Evolutionary conservation across 2,888 invertebrate genomes (phyloP), one percentile per base, ranked within the genome.

Genomic region (Myopa testacea): DNA sequence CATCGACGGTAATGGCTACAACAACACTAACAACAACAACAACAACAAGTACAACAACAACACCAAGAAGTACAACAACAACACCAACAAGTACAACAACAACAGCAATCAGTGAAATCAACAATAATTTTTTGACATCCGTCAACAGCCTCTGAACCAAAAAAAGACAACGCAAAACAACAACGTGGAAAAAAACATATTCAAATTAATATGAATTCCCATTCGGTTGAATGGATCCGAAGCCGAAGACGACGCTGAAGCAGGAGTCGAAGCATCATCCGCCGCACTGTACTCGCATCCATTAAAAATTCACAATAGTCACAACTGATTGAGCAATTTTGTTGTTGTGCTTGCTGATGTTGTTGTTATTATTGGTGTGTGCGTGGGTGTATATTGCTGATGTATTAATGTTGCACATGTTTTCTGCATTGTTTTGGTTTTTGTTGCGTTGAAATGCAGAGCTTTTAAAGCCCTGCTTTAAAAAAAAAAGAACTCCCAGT

Each of bases 51-150:
- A 26, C 26, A 26, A 50, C 50, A 10, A 50, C n/a, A 50, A 62
- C 62, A 26, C 10, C 26, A 62, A n/a, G n/a, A 26, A n/a, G n/a
- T 62, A 5, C 26, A 62, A 19, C 45, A 50, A 50, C 68, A 69
- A 50, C 26, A 19, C 7, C 65, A 6, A 37, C 19, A 65, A 65
- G 34, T 19, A 65, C 50, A n/a, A 58, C 58, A 71, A 71, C 71
- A 60, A 71, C 19, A 71, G 38, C 38, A 71, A 58, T 16, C 71
- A 37, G 3, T 38, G 71, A 45, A 68, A 40, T 68, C 68, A 68
- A 68, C 38, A 38, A 38, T 10, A 38, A 63, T 63, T 63, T 10
- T 63, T 38, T 38, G 37, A 68, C 68, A 26, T 45, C n/a, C 7
- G n/a, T 45, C 40, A 40, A 16, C 45, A 45, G n/a, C n/a, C n/a